phyloP scores from a whole-genome alignment of 1,140 invertebrate species.

The Drosophila pectinifera region DNA sequence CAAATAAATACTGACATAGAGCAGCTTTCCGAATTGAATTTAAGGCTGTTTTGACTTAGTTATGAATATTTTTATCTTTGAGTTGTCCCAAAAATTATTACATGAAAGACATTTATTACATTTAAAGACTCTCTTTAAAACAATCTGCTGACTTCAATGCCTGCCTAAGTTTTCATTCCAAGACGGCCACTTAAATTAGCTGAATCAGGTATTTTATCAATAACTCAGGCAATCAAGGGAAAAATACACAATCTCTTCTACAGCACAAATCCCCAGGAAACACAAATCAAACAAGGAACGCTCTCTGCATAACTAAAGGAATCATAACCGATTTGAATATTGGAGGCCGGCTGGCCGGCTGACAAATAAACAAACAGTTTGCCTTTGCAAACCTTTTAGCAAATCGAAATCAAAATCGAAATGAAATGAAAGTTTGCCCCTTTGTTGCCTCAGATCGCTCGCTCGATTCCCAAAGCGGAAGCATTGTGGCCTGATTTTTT shows the following conservation, averaged over 20 bases:
- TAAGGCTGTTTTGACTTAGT: too few relatives aligned
- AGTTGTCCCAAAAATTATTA: too few relatives aligned
- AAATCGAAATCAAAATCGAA: constrained; percentile 32
- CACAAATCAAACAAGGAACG: constrained; percentile 16
- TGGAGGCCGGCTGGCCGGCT: not conserved
- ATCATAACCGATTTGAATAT: constrained; percentile 26
- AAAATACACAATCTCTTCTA: not conserved
- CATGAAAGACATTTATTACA: too few relatives aligned
- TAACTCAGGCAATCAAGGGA: constrained; percentile 14
- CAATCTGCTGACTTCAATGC: too few relatives aligned
- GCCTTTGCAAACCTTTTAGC: constrained; percentile 21
- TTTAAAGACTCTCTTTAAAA: too few relatives aligned
- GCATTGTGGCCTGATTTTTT: constrained; percentile 1
- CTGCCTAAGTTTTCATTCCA: too few relatives aligned
- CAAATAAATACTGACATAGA: too few relatives aligned
- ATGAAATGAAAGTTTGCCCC: constrained; percentile 16
- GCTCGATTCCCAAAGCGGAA: constrained; percentile 14
- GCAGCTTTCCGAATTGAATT: too few relatives aligned
- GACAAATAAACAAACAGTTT: constrained; percentile 12
- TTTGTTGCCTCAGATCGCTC: not conserved
- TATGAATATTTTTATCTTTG: too few relatives aligned
- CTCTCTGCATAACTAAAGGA: constrained; percentile 14
- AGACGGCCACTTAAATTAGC: constrained; percentile 4
- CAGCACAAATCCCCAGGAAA: constrained; percentile 2
- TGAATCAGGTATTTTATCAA: constrained; percentile 21